phyloP scores from a whole-genome alignment of 2,797 vertebrate genomes.

The Periparus ater region DNA sequence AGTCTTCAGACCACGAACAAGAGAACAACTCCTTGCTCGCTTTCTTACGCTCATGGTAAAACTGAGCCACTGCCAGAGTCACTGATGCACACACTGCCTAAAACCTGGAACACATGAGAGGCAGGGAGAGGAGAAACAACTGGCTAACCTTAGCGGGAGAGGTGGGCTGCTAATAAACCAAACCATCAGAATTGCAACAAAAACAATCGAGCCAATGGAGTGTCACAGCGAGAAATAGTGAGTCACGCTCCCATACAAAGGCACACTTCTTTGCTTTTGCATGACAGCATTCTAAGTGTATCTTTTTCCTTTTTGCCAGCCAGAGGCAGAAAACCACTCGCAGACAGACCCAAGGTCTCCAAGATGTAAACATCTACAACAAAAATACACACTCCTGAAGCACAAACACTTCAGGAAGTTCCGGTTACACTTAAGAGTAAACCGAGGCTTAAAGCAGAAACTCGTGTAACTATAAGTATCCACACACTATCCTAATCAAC shows the following conservation, averaged over 20 bases:
- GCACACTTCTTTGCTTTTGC: slow-evolving; percentile 54
- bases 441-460: neutral
- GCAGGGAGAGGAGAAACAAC: neutral
- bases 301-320: slow-evolving; percentile 63
- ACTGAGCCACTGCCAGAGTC: neutral
- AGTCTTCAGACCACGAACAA: neutral
- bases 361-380: slow-evolving; percentile 44
- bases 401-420: slow-evolving; percentile 33
- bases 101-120: neutral
- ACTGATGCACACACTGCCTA: neutral
- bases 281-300: slow-evolving; percentile 47
- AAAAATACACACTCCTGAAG: slow-evolving; percentile 39
- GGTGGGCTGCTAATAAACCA: slow-evolving; percentile 23
- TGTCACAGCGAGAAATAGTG: slow-evolving; percentile 36
- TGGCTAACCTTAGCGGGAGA: neutral
- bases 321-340: slow-evolving; percentile 47
- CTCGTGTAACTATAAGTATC: neutral
- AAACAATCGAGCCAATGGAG: slow-evolving; percentile 40
- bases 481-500: neutral
- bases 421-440: slow-evolving; percentile 29
- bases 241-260: slow-evolving; percentile 43
- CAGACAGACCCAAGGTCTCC: slow-evolving; percentile 27
- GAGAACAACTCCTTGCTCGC: neutral
- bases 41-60: fast-evolving
- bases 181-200: neutral